Base-by-base conservation (phyloP, 2,797 vertebrate species). In the Lutjanus argentimaculatus region DNA sequence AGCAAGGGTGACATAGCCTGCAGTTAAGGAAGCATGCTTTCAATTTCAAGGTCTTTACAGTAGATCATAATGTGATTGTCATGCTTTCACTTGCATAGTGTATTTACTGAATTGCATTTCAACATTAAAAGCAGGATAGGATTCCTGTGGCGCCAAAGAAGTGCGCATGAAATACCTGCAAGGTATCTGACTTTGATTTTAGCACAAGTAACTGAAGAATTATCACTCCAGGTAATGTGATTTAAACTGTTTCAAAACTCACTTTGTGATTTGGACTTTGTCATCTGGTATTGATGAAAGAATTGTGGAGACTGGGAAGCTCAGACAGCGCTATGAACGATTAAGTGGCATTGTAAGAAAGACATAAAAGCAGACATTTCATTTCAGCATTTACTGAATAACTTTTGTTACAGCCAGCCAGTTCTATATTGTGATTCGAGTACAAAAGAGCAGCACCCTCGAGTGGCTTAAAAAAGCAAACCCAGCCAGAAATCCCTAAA, bases 41-140 rank as follows among this genome's bases (percentile, higher is more conserved):
- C n/a, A 61, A 46, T 72, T 67, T 57, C 58, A 67, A 57, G 51
- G 57, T 51, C 13, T 71, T 65, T 43, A 11, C 16, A 19, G 40
- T 8, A 8, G 12, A 72, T 59, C 46, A 16, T 16, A 52, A n/a
- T 21, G 12, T 59, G 21, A 45, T 48, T 0, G 25, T 40, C 58
- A 56, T 40, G 59, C 30, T 25, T 16, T 45, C 30, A 59, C 30
- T 45, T 30, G 58, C 46, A 6, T 1, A 40, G 12, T 19, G 22
- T 30, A 36, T 64, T 51, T 61, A 40, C 19, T 15, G 56, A 67
- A 66, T 42, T 61, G 15, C 0, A 6, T 66, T 55, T 66, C 21
- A n/a, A 61, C 25, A 66, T 72, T 42, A 48, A 61, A 75, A 15
- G 17, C 43, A 10, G 7, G 42, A 22, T 2, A 8, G 15, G 10